Conservation (phyloP, 1,140 invertebrate species). For the Solen grandis region DNA sequence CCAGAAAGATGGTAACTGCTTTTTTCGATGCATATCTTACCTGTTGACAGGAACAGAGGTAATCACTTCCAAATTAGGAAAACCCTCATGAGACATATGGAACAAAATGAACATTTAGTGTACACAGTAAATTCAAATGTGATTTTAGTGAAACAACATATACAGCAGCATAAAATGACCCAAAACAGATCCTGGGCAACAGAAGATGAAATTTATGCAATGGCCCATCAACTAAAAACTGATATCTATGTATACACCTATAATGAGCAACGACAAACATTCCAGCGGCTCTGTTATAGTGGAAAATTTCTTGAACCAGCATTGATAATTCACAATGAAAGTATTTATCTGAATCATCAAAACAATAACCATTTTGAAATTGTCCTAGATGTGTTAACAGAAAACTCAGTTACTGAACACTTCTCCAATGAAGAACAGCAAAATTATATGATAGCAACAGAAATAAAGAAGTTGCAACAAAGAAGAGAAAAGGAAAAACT, state of each 20-base stretch:
- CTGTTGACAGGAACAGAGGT: neutral
- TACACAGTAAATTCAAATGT: too few relatives aligned
- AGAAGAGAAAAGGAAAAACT: neutral
- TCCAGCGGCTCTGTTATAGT: neutral
- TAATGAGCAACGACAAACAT: neutral
- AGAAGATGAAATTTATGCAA: constrained; percentile 11
- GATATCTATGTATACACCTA: constrained; percentile 14
- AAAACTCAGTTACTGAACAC: neutral
- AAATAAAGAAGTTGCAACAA: neutral
- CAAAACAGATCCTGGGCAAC: neutral
- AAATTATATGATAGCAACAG: neutral
- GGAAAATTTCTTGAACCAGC: neutral
- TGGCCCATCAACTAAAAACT: neutral
- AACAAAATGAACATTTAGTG: too few relatives aligned
- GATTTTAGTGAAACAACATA: neutral
- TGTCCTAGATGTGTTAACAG: constrained; percentile 2
- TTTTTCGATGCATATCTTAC: neutral
- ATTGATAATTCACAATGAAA: neutral
- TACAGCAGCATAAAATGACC: neutral
- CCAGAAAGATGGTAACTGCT: neutral
- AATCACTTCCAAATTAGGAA: too few relatives aligned
- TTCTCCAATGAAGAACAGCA: constrained; percentile 1
- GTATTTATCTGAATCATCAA: constrained; percentile 8
- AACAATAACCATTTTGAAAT: constrained; percentile 23
- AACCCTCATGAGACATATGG: too few relatives aligned